Evolutionary conservation across 2,888 invertebrate species (phyloP).

Genomic region (Papilio elwesi): DNA sequence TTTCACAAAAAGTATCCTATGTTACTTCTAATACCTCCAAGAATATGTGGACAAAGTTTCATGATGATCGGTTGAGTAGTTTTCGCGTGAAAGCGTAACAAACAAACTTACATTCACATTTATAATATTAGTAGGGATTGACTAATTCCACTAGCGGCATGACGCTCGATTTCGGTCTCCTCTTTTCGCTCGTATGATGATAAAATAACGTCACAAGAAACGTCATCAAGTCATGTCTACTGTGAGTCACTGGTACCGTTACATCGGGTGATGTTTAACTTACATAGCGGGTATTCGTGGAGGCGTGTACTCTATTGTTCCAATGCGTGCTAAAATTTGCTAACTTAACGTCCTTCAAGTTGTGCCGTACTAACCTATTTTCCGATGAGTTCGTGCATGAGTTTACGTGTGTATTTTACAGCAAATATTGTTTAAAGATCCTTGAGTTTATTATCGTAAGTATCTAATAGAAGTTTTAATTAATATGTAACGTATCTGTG

Average conservation of each 20-base stretch:
- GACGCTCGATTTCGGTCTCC: neutral
- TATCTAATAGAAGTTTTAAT: too few relatives aligned
- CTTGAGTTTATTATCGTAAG: conserved; percentile 7
- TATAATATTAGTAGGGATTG: too few relatives aligned
- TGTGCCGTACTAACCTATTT: neutral
- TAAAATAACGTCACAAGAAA: neutral
- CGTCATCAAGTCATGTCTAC: neutral
- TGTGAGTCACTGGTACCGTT: neutral
- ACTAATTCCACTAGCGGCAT: neutral
- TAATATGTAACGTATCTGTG: too few relatives aligned
- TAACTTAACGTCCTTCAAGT: neutral
- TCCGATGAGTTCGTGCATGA: neutral
- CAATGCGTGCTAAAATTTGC: neutral
- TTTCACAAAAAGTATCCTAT: too few relatives aligned
- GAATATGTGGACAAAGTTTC: too few relatives aligned
- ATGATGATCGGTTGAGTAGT: too few relatives aligned
- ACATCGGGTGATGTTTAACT: neutral
- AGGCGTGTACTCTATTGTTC: conserved; percentile 13
- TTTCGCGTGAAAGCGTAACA: too few relatives aligned
- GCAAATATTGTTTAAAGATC: conserved; percentile 9
- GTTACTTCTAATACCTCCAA: too few relatives aligned
- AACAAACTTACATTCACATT: too few relatives aligned
- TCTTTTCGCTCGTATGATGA: neutral
- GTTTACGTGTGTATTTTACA: conserved; percentile 7
- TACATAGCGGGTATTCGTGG: neutral